Base-by-base conservation (phyloP, 1,140 invertebrate genomes). In the Copidosoma floridanum region DNA sequence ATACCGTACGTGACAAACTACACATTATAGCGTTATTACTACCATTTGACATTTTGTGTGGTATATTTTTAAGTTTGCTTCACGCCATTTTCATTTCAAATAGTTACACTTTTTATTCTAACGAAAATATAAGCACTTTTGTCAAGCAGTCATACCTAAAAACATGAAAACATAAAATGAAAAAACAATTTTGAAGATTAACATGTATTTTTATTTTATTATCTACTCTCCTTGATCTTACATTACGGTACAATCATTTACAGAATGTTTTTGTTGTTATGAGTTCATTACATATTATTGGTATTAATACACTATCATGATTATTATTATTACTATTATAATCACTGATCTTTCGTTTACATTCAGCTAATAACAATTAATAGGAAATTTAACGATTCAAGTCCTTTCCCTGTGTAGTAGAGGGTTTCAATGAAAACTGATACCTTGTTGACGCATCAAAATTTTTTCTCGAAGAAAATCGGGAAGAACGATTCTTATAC, bases 201-300 rank as follows among this genome's bases (percentile, higher is more conserved):
- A 68, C 63, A 69, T 69, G 66, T 61, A 71, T 59, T 68, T 68
- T 55, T 65, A 65, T 57, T 77, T 76, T 79, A 73, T 73, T 77
- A 56, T 50, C 65, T 73, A 71, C 65, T 58, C 68, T 71, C 68
- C 74, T 77, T 77, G 67, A 76, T 75, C 73, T 79, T 77, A 80
- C 76, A 77, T 69, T 77, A 70, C 65, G 61, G 64, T 79, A 74
- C 73, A 80, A 71, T 69, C 75, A 79, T 73, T 76, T 73, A 78
- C 74, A 78, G 71, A 77, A 74, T 73, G 65, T 72, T 69, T 59
- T 72, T 72, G 74, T 72, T 65, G 29, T 65, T 55, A 20, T 63
- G 64, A 58, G n/a, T n/a, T n/a, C n/a, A n/a, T n/a, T n/a, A n/a
- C n/a, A n/a, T n/a, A n/a, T n/a, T n/a, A n/a, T n/a, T n/a, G n/a